phyloP scores from a whole-genome alignment of 2,797 vertebrate genomes.

The Numenius phaeopus region DNA sequence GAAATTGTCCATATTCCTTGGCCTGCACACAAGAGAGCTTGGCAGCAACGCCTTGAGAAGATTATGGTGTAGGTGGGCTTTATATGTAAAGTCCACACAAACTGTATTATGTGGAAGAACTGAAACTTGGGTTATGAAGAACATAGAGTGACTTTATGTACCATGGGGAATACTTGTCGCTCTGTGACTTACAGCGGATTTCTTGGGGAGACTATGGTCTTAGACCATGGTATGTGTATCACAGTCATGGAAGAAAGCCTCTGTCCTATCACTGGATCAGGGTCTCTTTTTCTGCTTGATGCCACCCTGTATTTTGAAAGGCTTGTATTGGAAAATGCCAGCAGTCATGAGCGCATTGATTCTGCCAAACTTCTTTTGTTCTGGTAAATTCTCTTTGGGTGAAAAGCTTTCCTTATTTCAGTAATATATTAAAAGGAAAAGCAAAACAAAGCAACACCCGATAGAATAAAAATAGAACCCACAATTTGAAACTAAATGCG shows the following conservation, averaged over 20 bases:
- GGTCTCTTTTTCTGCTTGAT: not conserved
- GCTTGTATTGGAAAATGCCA: not conserved
- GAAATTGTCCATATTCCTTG: not conserved
- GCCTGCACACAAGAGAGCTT: not conserved
- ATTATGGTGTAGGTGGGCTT: not conserved
- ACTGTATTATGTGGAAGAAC: not conserved
- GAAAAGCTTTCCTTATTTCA: not conserved
- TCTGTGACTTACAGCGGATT: not conserved
- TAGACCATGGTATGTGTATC: no score
- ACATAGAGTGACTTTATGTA: rapidly evolving
- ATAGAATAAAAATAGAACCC: not conserved
- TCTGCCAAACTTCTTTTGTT: not conserved
- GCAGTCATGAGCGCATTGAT: not conserved
- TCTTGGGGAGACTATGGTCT: not conserved
- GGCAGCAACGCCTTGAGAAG: not conserved
- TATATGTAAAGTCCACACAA: not conserved
- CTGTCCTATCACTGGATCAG: rapidly evolving
- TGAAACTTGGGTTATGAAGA: not conserved
- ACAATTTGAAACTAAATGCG: no score
- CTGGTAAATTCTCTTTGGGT: not conserved
- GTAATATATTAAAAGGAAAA: not conserved
- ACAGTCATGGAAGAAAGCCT: not conserved
- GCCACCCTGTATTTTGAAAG: not conserved
- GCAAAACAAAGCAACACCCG: not conserved
- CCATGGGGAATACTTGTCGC: not conserved